Percentiles rank a stretch among this genome's conserved stretches.
Conservation (phyloP, 2,888 invertebrate genomes). For the Lacanobia oleracea region DNA sequence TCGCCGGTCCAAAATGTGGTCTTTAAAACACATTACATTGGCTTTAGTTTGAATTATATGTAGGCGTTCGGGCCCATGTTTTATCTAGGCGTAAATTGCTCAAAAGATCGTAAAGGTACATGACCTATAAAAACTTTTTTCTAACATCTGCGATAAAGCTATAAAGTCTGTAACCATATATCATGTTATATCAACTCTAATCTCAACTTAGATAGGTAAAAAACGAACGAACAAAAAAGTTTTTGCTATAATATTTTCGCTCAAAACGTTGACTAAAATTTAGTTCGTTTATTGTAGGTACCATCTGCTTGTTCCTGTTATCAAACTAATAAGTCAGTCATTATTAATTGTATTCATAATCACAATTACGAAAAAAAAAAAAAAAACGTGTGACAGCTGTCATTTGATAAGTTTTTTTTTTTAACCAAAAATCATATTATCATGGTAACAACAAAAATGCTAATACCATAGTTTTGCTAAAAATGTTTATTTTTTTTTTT, state of each 20-base stretch:
- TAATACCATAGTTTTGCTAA: background rate
- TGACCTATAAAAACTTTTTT: conserved; percentile 25
- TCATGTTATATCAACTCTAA: conserved; percentile 32
- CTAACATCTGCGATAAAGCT: background rate
- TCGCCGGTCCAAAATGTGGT: background rate
- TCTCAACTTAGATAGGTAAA: conserved; percentile 36
- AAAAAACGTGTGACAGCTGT: conserved; percentile 8
- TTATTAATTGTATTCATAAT: background rate
- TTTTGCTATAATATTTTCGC: background rate
- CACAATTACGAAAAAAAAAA: background rate
- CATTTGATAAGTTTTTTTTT: background rate
- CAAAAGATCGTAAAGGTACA: background rate
- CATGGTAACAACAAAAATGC: background rate
- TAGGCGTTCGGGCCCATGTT: too few relatives aligned
- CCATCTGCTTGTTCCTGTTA: conserved; percentile 22
- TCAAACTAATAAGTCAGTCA: background rate
- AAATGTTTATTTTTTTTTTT: background rate
- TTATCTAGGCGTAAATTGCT: background rate
- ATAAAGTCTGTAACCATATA: conserved; percentile 33
- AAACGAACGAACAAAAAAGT: conserved; percentile 5
- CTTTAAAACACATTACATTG: background rate
- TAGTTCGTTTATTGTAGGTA: background rate
- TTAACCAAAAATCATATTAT: background rate
- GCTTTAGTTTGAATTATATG: background rate
- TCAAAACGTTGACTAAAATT: background rate